Conservation (phyloP, 1,140 invertebrate genomes). For the Zaprionus taronus region DNA sequence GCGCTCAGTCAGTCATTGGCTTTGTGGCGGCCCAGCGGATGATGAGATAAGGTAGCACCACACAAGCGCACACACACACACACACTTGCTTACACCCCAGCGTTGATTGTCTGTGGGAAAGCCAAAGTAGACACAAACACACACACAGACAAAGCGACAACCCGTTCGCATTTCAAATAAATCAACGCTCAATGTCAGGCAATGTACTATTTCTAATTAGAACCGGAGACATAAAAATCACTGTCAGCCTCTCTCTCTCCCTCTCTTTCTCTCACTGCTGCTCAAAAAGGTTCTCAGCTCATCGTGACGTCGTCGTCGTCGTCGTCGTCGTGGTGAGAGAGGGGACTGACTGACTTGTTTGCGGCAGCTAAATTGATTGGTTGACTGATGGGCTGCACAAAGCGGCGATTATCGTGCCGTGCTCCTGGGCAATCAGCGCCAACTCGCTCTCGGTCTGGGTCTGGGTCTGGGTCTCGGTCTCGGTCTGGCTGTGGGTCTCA, state of each 20-base stretch:
- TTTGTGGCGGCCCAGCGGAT: conserved; percentile 6
- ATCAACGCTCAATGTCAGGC: conserved; percentile 77
- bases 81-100: neutral
- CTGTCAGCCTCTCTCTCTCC: conserved; percentile 27
- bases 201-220: conserved; percentile 76
- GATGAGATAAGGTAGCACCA: conserved; percentile 30
- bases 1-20: conserved; percentile 57
- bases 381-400: conserved; percentile 68
- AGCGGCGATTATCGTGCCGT: conserved; percentile 56
- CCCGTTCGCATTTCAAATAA: conserved; percentile 64
- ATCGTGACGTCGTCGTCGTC: conserved; percentile 12
- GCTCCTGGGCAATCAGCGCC: conserved; percentile 21
- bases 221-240: conserved; percentile 81
- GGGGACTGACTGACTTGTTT: conserved; percentile 48
- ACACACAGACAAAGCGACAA: conserved; percentile 4
- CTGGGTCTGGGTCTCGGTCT: conserved; percentile 1
- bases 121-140: conserved; percentile 38
- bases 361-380: conserved; percentile 74
- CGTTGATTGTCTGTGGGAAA: conserved; percentile 65
- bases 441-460: conserved; percentile 6
- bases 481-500: neutral
- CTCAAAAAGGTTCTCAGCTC: conserved; percentile 16
- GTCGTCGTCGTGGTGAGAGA: neutral
- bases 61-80: conserved; percentile 5
- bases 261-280: conserved; percentile 4